phyloP scores from a whole-genome alignment of 2,888 invertebrate genomes.

The Parasteatoda lunata region DNA sequence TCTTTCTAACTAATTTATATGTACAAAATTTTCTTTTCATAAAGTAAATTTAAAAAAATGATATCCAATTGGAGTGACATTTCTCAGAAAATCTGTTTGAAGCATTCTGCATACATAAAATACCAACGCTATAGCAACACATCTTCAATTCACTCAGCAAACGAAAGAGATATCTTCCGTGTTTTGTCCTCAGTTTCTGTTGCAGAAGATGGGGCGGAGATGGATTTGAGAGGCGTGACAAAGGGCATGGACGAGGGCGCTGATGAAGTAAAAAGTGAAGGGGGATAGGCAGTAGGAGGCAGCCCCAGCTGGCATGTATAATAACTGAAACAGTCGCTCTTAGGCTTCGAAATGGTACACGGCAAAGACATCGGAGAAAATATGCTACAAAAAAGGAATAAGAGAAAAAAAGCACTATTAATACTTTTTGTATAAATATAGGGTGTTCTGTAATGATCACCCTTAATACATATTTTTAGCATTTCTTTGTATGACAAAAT shows the following conservation, averaged over 20 bases:
- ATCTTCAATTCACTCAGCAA: slow-evolving; percentile 35
- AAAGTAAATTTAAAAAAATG: too few species aligned
- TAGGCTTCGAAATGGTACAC: slow-evolving; percentile 45
- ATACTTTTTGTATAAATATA: too few species aligned
- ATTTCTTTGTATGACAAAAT: too few species aligned
- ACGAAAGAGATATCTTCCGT: slow-evolving; percentile 52
- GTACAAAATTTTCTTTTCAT: too few species aligned
- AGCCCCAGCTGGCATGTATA: slow-evolving; percentile 57
- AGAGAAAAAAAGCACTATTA: too few species aligned
- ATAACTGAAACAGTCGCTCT: slow-evolving; percentile 56
- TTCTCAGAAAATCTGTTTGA: background rate
- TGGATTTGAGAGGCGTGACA: slow-evolving; percentile 29
- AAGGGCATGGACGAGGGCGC: slow-evolving; percentile 10
- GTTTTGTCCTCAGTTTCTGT: background rate
- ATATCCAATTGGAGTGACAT: too few species aligned
- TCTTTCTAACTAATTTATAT: too few species aligned
- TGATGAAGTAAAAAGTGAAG: slow-evolving; percentile 25
- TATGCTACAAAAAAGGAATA: slow-evolving; percentile 29
- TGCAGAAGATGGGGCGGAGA: slow-evolving; percentile 8
- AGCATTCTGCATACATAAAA: background rate
- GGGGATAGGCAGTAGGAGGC: slow-evolving; percentile 32
- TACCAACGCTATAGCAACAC: background rate
- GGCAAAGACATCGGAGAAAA: slow-evolving; percentile 54
- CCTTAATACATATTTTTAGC: too few species aligned
- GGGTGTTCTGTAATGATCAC: too few species aligned